Evolutionary conservation across 2,113 vertebrate genomes (phyloP).

Genomic region (Cichladusa arquata): DNA sequence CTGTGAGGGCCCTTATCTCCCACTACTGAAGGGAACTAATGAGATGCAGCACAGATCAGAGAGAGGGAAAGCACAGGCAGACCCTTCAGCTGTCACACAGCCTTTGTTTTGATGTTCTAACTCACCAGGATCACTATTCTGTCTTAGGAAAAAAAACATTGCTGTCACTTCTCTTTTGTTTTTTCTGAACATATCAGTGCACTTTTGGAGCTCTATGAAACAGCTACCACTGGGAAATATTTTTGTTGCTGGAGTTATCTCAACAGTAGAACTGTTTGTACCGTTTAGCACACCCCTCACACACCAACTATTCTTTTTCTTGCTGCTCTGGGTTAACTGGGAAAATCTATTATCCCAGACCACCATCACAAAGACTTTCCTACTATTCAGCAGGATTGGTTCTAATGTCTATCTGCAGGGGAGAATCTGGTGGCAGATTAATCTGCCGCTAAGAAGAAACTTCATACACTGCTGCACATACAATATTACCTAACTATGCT

Average conservation of each 20-base stretch:
- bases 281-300: not conserved
- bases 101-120: not conserved
- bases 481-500: constrained; percentile 1
- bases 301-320: not conserved
- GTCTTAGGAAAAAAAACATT: not conserved
- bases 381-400: not conserved
- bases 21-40: not conserved
- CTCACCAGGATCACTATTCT: not conserved
- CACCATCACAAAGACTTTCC: not conserved
- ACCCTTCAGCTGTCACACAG: not conserved
- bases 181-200: not conserved
- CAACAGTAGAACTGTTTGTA: not conserved
- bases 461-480: not conserved
- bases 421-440: not conserved
- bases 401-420: not conserved
- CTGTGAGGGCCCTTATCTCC: not conserved
- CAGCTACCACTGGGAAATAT: not conserved
- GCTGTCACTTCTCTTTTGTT: not conserved
- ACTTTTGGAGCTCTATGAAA: not conserved
- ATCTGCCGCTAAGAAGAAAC: not conserved
- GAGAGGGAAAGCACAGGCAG: not conserved
- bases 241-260: not conserved
- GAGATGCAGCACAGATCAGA: not conserved
- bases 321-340: not conserved
- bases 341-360: not conserved